phyloP scores from a whole-genome alignment of 2,888 invertebrate species.

The Mythimna albipuncta region DNA sequence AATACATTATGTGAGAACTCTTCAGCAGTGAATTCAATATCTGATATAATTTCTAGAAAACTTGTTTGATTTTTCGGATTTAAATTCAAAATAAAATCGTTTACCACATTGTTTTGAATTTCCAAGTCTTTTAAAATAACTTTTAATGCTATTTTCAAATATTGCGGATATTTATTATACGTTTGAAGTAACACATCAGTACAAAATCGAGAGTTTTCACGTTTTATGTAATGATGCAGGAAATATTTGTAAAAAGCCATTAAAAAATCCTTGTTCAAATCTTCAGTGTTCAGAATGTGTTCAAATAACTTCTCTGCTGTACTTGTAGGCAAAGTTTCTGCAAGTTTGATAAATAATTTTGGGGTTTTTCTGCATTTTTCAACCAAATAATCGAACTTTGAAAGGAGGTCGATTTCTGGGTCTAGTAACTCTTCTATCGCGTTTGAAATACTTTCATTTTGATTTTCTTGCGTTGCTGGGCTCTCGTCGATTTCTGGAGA shows the following conservation, averaged over 20 bases:
- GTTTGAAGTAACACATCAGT: conserved; percentile 75
- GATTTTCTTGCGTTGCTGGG: conserved; percentile 16
- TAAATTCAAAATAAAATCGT: conserved; percentile 72
- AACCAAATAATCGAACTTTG: conserved; percentile 65
- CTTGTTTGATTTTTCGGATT: conserved; percentile 56
- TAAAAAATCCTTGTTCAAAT: conserved; percentile 64
- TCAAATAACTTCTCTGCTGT: conserved; percentile 72
- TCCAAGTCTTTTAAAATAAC: conserved; percentile 70
- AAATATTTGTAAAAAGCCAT: conserved; percentile 67
- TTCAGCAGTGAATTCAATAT: conserved; percentile 66
- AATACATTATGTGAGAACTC: conserved; percentile 74
- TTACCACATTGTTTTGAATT: conserved; percentile 71
- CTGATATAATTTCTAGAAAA: conserved; percentile 68
- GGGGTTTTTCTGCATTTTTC: conserved; percentile 69
- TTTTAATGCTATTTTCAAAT: conserved; percentile 69
- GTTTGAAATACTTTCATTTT: conserved; percentile 34
- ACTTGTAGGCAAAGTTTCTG: conserved; percentile 66
- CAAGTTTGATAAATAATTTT: conserved; percentile 65
- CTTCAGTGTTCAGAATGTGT: conserved; percentile 65
- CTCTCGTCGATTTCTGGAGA: conserved; percentile 13
- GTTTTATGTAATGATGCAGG: conserved; percentile 71
- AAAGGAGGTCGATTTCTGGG: conserved; percentile 66
- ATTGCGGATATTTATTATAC: conserved; percentile 60
- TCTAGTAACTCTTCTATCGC: conserved; percentile 67
- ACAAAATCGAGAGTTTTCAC: conserved; percentile 68